Percentiles rank a stretch among this genome's conserved stretches.
Evolutionary conservation across 2,113 vertebrate genomes (phyloP).

Genomic region (Raja brachyura): DNA sequence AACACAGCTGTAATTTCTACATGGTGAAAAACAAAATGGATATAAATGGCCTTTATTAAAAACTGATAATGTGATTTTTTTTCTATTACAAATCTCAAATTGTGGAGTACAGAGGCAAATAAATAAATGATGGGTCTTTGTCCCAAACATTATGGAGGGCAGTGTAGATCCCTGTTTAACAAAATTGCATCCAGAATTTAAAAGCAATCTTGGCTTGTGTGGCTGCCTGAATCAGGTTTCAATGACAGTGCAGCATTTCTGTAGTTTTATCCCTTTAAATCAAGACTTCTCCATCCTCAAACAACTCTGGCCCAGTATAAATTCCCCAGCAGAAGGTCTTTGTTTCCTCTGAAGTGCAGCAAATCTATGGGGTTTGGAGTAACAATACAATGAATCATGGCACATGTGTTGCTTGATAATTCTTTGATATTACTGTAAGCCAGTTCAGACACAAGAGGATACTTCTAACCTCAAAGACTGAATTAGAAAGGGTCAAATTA

Average conservation of each 20-base stretch:
- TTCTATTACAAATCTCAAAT: too few relatives aligned
- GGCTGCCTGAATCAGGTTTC: background rate
- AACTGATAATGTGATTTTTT: too few relatives aligned
- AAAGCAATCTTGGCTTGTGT: background rate
- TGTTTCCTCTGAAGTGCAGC: background rate
- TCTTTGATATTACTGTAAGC: background rate
- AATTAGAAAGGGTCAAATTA: too few relatives aligned
- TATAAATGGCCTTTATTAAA: too few relatives aligned
- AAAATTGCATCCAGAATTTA: background rate
- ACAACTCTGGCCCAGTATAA: background rate
- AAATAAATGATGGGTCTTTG: too few relatives aligned
- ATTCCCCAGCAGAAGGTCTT: background rate
- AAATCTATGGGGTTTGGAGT: background rate
- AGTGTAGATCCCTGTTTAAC: background rate
- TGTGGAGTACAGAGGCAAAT: too few relatives aligned
- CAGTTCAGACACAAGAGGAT: background rate
- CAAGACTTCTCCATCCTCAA: background rate
- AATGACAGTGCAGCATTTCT: background rate
- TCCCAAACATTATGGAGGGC: too few relatives aligned
- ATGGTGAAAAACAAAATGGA: too few relatives aligned
- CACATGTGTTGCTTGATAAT: background rate
- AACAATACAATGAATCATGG: background rate
- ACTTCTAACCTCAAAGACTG: too few relatives aligned
- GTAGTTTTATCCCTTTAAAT: background rate
- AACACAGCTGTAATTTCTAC: too few relatives aligned